A percentile compares a stretch with the other conserved stretches of the same genome.
These are phyloP conservation scores for Mus caroli DNA, from an alignment of 2,797 vertebrate species.

Conservation along the genomic window DNA sequence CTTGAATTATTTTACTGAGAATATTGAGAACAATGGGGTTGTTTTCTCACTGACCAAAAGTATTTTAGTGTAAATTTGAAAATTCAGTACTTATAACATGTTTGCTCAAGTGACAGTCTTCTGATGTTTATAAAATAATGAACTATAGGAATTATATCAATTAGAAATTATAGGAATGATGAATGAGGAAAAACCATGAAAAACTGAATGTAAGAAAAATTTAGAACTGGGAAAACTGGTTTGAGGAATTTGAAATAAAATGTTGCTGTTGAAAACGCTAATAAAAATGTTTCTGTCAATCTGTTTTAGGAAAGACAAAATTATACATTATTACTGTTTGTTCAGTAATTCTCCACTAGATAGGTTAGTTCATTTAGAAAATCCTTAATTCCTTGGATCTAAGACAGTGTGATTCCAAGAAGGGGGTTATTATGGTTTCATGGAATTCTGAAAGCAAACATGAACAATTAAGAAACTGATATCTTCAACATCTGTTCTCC, in stretches of 20 bases:
- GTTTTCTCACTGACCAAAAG: neutral
- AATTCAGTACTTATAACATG: neutral
- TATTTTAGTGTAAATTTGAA: constrained; percentile 33
- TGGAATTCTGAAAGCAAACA: neutral
- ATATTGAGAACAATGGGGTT: neutral
- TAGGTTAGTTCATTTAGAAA: neutral
- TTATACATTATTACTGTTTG: neutral
- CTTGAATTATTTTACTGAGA: neutral
- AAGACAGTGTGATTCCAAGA: neutral
- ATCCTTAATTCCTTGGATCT: neutral
- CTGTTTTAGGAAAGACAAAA: neutral
- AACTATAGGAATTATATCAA: neutral
- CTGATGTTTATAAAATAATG: neutral
- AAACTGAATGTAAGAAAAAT: neutral
- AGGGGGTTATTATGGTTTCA: neutral
- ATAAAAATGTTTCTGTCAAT: neutral
- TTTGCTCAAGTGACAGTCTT: neutral
- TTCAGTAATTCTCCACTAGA: neutral
- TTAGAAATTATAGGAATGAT: neutral
- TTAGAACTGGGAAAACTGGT: neutral
- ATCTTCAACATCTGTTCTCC: neutral
- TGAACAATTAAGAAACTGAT: neutral
- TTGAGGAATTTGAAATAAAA: neutral
- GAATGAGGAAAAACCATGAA: neutral
- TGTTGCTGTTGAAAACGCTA: neutral